Base-by-base conservation (phyloP, 2,797 vertebrate genomes). In the Brachymystax lenok region DNA sequence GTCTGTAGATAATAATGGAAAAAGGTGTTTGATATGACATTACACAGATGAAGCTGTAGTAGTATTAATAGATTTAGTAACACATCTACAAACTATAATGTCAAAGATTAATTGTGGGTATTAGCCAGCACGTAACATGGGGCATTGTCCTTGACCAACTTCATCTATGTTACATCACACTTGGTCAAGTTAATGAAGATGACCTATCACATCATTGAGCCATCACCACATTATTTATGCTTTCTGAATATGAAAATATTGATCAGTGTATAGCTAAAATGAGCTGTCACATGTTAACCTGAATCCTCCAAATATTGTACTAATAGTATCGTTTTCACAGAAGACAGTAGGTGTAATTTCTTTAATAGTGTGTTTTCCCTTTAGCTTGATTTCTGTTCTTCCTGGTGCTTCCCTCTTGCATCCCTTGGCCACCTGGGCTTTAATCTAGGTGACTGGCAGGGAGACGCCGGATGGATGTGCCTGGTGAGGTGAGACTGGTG, bases 391-490 rank as follows among this genome's bases (percentile, higher is more conserved):
- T 86, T 84, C 75, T 86, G 74, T 80, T 79, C 72, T 10, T 78
- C 76, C 76, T 68, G 75, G 79, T 88, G 79, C 76, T 85, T 88
- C 73, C 79, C 85, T 78, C 83, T 88, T 46, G 10, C 40, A 12
- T 12, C 40, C 40, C 40, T 46, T 46, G 40, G 87, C 90, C 88
- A 88, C 90, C 88, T 88, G 85, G 90, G 83, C 84, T 92, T 92
- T 92, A 91, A 93, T 92, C 90, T 92, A 35, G 78, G 79, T 87
- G 88, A 85, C 86, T 92, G 91, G 90, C 90, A 91, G 91, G 90
- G 87, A 89, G 86, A 91, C 89, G 82, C 76, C 84, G 74, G 86
- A 67, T 86, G 89, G 92, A 86, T 79, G 67, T 86, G 92, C 85
- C 86, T 89, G 77, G 82, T 76, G 91, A 91, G 91, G 91, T 91